Evolutionary conservation across 2,113 vertebrate genomes (phyloP), one percentile per base, ranked within the genome.

Genomic region (Tympanuchus pallidicinctus): DNA sequence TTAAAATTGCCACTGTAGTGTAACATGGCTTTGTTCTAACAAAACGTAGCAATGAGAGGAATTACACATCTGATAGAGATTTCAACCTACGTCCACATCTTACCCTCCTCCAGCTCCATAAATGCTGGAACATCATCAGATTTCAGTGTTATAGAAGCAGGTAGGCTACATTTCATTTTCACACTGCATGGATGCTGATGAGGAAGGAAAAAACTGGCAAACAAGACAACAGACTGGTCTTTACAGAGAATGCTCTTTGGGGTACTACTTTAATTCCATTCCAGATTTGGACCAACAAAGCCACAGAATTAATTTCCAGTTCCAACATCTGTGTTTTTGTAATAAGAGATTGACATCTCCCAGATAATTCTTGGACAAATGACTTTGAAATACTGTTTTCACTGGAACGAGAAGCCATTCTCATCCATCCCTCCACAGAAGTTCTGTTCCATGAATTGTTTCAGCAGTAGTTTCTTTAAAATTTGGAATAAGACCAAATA

Each of bases 321-420:
- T 88, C 19, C n/a, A 72, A 73, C 54, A 80, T 69, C 87, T 96
- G 67, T 86, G 69, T 5, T 88, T 93, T 83, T 90, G 36, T 74
- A 75, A 11, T 86, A 86, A 93, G 48, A 95, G 28, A 94, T 78
- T 63, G 91, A 82, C 34, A 65, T 81, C 74, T 95, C 91, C 83
- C 94, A 87, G 61, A 70, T 82, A 85, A 88, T 85, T 95, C 56
- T 81, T 48, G 61, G 45, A 57, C 70, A 91, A 90, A 69, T 92
- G 12, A 91, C 81, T 95, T 91, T 81, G 86, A 95, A 97, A 93
- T 43, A 24, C 65, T 89, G 34, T 93, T 96, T 89, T 67, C 48
- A 87, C 63, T 17, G 30, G 11, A 64, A 73, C 91, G 54, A 91
- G 67, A 72, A 93, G 25, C 34, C 64, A 86, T 6, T 7, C 42